Evolutionary conservation across 2,797 vertebrate species (phyloP), one percentile per base, ranked within the genome.

Genomic region (Pteropus rufus): DNA sequence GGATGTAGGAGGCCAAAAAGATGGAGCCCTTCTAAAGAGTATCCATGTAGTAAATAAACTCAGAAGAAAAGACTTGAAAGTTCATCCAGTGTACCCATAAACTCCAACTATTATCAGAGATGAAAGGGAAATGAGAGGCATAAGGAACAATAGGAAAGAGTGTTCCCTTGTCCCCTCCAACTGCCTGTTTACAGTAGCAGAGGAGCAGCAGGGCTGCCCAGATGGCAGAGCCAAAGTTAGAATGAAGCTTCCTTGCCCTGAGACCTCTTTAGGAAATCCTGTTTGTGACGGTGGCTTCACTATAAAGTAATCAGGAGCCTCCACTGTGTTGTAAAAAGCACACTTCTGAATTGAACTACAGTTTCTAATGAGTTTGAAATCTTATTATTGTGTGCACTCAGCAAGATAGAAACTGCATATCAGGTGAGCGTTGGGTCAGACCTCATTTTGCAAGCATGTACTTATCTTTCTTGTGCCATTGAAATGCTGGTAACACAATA

Each of bases 321-420:
- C 97, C 92, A 2, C 0, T 39, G 54, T 70, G 75, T 92, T 81
- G 14, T 80, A 83, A 83, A 83, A 93, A 89, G 77, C 89, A 64
- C 36, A 82, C 93, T 76, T 88, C 92, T 97, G 97, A 97, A 98
- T 96, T 77, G 6, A 3, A 0, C 85, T 92, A 62, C 31, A 81
- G 73, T 98, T 98, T 97, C 94, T 95, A 77, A 94, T 88, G 94
- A 92, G 93, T 97, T 97, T 65, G 91, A 97, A 98, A 97, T 97
- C 96, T 81, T 77, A 89, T 80, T 98, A 98, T 97, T 97, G 49
- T 58, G 64, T 97, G 94, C 95, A 93, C 96, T 92, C 96, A 97
- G 95, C 90, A 94, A 96, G 91, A 95, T 91, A 94, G 96, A 97
- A 96, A 96, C 67, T 96, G 52, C 52, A 0, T 97, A 90, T 97